Percentiles rank a stretch among this genome's conserved stretches.
These are phyloP conservation scores for Chloroclysta siterata DNA, from an alignment of 2,888 invertebrate genomes.

Conservation along the genomic window DNA sequence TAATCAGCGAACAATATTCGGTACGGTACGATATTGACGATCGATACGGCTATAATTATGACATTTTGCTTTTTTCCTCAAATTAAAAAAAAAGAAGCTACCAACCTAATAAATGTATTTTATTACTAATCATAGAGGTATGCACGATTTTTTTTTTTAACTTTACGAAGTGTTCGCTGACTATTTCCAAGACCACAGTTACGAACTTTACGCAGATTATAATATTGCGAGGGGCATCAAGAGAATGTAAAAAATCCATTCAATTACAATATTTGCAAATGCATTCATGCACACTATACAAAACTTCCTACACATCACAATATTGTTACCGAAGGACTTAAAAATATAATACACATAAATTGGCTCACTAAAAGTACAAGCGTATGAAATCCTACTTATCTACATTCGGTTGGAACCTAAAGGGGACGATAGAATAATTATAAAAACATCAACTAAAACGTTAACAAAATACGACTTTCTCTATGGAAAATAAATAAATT, in stretches of 20 bases:
- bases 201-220: slow-evolving; percentile 54
- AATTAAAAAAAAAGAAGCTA: not conserved
- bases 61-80: too few relatives aligned
- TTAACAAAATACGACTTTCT: slow-evolving; percentile 85
- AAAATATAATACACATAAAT: slow-evolving; percentile 77
- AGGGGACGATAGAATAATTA: slow-evolving; percentile 69
- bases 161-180: slow-evolving; percentile 43
- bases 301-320: slow-evolving; percentile 62
- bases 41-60: too few relatives aligned
- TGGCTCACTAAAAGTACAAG: slow-evolving; percentile 83
- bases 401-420: slow-evolving; percentile 80
- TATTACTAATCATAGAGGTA: not conserved
- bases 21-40: not conserved
- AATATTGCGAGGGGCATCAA: slow-evolving; percentile 67
- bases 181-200: slow-evolving; percentile 41
- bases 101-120: not conserved
- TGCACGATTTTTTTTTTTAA: not conserved
- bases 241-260: slow-evolving; percentile 69
- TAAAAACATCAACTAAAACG: slow-evolving; percentile 83
- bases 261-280: slow-evolving; percentile 69
- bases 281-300: slow-evolving; percentile 66
- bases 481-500: slow-evolving; percentile 85
- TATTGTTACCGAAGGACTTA: slow-evolving; percentile 71
- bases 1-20: slow-evolving; percentile 56
- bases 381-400: slow-evolving; percentile 82